phyloP scores from a whole-genome alignment of 2,888 invertebrate species.

The Kuschelorhynchus macadamiae region DNA sequence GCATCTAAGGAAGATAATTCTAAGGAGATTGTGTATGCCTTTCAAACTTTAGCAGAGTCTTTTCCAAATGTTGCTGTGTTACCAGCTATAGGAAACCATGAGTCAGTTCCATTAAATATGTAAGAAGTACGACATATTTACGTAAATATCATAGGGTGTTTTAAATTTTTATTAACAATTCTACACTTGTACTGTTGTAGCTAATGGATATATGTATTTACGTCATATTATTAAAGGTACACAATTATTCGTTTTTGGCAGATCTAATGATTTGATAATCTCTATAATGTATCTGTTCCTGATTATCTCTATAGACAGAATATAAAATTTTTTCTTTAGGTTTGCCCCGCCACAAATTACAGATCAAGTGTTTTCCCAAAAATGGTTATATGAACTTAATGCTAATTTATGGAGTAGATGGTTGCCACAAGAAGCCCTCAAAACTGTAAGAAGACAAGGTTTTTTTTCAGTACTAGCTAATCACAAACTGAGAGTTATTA shows the following conservation, averaged over 20 bases:
- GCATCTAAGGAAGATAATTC: slow-evolving; percentile 77
- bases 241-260: no score
- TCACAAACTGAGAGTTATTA: slow-evolving; percentile 80
- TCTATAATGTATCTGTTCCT: no score
- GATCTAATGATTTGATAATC: no score
- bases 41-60: slow-evolving; percentile 61
- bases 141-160: no score
- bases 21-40: slow-evolving; percentile 71
- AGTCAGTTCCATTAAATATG: slow-evolving; percentile 74
- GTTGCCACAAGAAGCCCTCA: slow-evolving; percentile 75
- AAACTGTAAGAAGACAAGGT: slow-evolving; percentile 77
- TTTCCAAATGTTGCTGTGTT: slow-evolving; percentile 71
- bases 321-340: slow-evolving; percentile 29
- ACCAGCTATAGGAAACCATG: slow-evolving; percentile 77
- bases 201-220: no score
- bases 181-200: no score
- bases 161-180: no score
- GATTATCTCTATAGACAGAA: not conserved
- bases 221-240: no score
- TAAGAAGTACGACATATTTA: slow-evolving; percentile 46
- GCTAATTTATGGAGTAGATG: slow-evolving; percentile 78
- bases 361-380: slow-evolving; percentile 68
- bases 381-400: slow-evolving; percentile 83
- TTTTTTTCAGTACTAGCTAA: slow-evolving; percentile 79
- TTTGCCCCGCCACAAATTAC: slow-evolving; percentile 52